A percentile compares a stretch with the other conserved stretches of the same genome.
phyloP scores from a whole-genome alignment of 23 tunicate species.

The Oikopleura dioica region DNA sequence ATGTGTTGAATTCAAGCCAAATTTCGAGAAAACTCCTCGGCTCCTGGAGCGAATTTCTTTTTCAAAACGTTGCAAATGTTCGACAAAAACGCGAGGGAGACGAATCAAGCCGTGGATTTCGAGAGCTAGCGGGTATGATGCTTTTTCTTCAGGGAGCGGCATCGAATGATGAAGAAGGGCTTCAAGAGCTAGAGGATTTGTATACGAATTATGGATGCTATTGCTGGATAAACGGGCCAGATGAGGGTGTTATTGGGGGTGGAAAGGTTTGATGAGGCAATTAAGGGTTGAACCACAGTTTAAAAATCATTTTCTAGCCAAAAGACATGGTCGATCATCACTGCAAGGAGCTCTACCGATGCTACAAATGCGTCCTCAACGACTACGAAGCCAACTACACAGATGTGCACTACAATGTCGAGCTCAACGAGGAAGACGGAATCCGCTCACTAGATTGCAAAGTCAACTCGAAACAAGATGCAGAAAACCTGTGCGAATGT shows the following conservation, averaged over 20 bases:
- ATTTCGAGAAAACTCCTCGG: too few species aligned
- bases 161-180: not conserved
- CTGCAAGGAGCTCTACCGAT: conserved; percentile 6
- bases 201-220: not conserved
- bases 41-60: too few species aligned
- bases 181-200: not conserved
- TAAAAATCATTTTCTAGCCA: too few species aligned
- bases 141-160: not conserved
- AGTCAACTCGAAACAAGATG: conserved; percentile 9
- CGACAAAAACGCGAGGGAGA: too few species aligned
- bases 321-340: conserved; percentile 12
- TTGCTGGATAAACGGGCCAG: not conserved
- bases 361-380: not conserved
- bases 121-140: not conserved
- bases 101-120: too few species aligned
- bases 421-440: not conserved
- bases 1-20: too few species aligned
- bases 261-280: too few species aligned
- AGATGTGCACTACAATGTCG: not conserved
- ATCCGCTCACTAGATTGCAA: not conserved
- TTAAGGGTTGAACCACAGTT: too few species aligned
- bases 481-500: conserved; percentile 7
- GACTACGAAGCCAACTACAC: conserved; percentile 4
- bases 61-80: too few species aligned
- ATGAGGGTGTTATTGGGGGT: not conserved